A percentile compares a stretch with the other conserved stretches of the same genome.
Conservation (phyloP, 2,113 vertebrate species). For the Pan paniscus region DNA sequence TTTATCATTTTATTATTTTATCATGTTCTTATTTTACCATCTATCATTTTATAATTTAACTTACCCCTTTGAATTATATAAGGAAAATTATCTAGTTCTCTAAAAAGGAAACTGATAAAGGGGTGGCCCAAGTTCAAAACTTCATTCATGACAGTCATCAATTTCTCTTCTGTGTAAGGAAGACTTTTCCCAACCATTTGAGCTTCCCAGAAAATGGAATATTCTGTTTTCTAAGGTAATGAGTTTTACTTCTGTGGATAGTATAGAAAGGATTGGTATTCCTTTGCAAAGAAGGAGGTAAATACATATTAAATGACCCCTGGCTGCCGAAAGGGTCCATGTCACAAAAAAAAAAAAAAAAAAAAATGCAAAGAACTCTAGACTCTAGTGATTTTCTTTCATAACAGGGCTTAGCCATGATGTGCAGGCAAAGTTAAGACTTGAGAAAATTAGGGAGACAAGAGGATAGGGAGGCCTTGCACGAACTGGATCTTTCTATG, state of each 20-base stretch:
- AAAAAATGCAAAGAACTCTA: background rate
- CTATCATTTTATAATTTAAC: slow-evolving; percentile 15
- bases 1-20: background rate
- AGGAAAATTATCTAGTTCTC: slow-evolving; percentile 14
- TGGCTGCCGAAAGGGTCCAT: background rate
- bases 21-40: background rate
- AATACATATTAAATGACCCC: slow-evolving; percentile 39
- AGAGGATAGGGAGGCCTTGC: background rate
- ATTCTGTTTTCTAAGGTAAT: background rate
- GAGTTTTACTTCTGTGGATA: background rate
- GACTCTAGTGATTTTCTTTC: background rate
- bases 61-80: background rate
- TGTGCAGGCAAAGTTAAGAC: background rate
- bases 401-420: background rate
- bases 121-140: background rate
- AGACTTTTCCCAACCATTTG: slow-evolving; percentile 29
- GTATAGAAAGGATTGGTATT: slow-evolving; percentile 13
- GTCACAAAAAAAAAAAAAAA: background rate
- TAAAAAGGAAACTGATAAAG: background rate
- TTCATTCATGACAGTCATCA: background rate
- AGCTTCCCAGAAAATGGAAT: slow-evolving; percentile 13
- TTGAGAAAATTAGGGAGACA: background rate
- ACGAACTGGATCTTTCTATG: background rate
- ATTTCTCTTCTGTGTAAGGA: background rate
- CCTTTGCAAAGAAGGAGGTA: background rate